Base-by-base conservation (phyloP, 2,797 vertebrate genomes). In the Dermochelys coriacea region DNA sequence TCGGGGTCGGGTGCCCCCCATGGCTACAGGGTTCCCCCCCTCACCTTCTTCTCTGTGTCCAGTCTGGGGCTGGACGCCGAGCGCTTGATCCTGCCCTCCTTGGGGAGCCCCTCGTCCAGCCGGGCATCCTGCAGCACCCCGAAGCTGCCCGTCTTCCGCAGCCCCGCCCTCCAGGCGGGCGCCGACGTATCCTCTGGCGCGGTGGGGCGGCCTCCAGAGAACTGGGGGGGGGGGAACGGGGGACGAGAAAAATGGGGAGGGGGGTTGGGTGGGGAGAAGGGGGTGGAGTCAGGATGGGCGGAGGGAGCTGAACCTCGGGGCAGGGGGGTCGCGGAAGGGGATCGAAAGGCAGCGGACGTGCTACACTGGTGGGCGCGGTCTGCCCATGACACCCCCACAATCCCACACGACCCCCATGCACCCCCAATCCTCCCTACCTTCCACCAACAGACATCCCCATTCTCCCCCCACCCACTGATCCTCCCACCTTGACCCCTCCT, bases 141-240 rank as follows among this genome's bases (percentile, higher is more conserved):
- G 1, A 97, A 97, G 90, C 98, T 98, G 37, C 97, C 97, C 0
- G 97, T 97, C 94, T 98, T 98, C 86, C 97, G 96, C 23, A 98
- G 96, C 74, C 97, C 97, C n/a, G 97, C 94, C 61, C 94, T 94
- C 93, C 96, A 91, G 84, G 94, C 92, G 14, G 93, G 88, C 14
- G 94, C 92, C 21, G 96, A 59, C 12, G 52, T 50, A 31, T 96
- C 95, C 31, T 93, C 82, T 0, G 88, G 91, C 31, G 92, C 92
- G 11, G 80, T 49, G 64, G 61, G 34, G 80, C 97, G 83, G 85
- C 85, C 77, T 80, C 89, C 93, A 31, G 93, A 87, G 57, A 95
- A 92, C 96, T 95, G 88, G 80, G 51, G 88, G 79, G 27, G 6
- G 23, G 47, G 18, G 61, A 54, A 12, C 3, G 49, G 49, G 71